Conservation (phyloP, 2,888 invertebrate species). For the Dryococelus australis region DNA sequence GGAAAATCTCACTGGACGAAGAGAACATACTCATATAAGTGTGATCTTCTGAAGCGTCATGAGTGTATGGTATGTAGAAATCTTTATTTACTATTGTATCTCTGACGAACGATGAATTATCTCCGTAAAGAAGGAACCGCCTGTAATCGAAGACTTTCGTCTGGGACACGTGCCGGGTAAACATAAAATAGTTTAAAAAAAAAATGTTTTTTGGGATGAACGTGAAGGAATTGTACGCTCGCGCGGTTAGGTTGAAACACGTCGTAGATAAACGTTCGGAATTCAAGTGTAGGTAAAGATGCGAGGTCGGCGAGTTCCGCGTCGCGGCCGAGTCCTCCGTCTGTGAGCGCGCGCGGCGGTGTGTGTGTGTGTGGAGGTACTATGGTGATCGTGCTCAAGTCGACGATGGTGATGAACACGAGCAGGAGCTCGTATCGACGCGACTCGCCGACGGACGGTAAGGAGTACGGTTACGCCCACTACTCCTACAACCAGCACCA, state of each 20-base stretch:
- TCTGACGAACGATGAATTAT: background rate
- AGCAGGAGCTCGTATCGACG: constrained; percentile 40
- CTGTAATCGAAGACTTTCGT: background rate
- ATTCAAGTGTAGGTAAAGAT: background rate
- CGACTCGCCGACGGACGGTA: constrained; percentile 41
- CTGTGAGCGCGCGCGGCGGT: no score
- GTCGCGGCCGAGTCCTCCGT: background rate
- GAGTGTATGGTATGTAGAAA: background rate
- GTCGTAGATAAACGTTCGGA: background rate
- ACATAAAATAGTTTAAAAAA: background rate
- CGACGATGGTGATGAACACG: constrained; percentile 41
- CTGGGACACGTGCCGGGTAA: background rate
- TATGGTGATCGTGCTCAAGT: constrained; percentile 32
- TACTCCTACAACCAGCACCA: constrained; percentile 27
- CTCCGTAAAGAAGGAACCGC: background rate
- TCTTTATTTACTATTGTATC: background rate
- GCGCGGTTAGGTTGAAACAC: background rate
- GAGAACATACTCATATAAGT: background rate
- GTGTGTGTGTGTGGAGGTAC: no score
- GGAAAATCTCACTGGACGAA: background rate
- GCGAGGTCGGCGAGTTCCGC: background rate
- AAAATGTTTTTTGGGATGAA: background rate
- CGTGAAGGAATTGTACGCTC: background rate
- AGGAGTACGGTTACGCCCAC: constrained; percentile 35
- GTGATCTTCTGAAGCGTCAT: background rate